Evolutionary conservation across 2,113 vertebrate species (phyloP).

Genomic region (Australoheros scitulus): DNA sequence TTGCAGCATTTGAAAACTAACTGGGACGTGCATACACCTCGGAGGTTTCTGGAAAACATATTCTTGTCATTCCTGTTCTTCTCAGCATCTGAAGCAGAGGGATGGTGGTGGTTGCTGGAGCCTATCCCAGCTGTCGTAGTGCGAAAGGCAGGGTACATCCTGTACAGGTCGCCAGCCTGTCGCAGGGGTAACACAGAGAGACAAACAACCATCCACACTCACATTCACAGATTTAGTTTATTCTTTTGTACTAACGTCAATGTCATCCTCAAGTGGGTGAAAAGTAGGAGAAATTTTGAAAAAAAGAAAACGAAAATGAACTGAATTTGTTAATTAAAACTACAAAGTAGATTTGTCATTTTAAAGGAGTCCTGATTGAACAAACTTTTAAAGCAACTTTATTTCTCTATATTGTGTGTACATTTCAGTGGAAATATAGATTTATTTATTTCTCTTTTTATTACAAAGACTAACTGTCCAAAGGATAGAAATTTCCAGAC

Average conservation of each 20-base stretch:
- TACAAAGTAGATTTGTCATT: background rate
- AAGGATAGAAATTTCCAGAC: background rate
- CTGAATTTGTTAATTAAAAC: background rate
- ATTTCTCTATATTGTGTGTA: background rate
- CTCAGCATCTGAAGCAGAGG: background rate
- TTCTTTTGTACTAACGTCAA: background rate
- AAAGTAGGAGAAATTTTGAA: background rate
- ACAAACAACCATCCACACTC: too few relatives aligned
- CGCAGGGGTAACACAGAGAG: too few relatives aligned
- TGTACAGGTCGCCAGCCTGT: too few relatives aligned
- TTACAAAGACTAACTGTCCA: background rate
- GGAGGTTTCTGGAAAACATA: background rate
- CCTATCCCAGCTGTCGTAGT: too few relatives aligned
- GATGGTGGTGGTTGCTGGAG: background rate
- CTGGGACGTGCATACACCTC: background rate
- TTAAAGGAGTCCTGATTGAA: background rate
- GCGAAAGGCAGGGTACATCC: too few relatives aligned
- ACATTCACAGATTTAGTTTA: too few relatives aligned
- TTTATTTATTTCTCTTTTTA: background rate
- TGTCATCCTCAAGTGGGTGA: constrained; percentile 27
- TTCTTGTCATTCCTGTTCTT: background rate
- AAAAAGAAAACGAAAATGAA: background rate
- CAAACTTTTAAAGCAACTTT: background rate
- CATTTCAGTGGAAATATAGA: background rate
- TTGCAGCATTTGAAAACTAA: background rate